phyloP scores from a whole-genome alignment of 2,113 vertebrate genomes.

The Plecturocebus donacophilus region DNA sequence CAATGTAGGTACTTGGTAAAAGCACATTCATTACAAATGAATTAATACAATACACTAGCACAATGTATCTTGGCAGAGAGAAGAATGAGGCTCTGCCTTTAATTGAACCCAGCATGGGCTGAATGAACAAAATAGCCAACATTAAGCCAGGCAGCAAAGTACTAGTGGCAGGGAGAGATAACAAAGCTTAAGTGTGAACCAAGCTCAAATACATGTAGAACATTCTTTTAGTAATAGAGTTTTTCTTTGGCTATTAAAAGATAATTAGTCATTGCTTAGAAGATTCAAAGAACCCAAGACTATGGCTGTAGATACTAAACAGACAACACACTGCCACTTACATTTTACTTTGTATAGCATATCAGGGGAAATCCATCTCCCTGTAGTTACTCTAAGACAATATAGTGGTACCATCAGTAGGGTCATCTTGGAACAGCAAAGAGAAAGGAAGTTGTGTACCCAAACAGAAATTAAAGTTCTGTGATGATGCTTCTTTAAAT shows the following conservation, averaged over 20 bases:
- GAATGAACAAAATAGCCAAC: neutral
- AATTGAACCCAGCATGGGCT: neutral
- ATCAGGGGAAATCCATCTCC: neutral
- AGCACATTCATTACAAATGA: neutral
- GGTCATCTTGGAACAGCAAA: neutral
- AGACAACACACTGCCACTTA: conserved; percentile 41
- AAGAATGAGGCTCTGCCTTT: neutral
- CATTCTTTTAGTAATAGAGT: neutral
- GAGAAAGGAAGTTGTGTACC: neutral
- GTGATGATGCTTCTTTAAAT: neutral
- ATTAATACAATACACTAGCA: neutral
- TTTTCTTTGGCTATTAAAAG: conserved; percentile 32
- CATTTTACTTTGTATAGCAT: conserved; percentile 34
- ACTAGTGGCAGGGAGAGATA: neutral
- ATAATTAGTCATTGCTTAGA: conserved; percentile 55
- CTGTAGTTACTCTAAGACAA: neutral
- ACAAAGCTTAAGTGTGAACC: neutral
- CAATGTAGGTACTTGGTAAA: neutral
- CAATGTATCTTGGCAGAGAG: neutral
- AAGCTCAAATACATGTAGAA: conserved; percentile 16
- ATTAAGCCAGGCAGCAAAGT: neutral
- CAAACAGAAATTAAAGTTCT: neutral
- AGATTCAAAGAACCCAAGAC: conserved; percentile 51
- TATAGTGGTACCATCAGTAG: neutral
- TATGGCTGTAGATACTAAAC: conserved; percentile 20